These are phyloP conservation scores for Urocyon cinereoargenteus DNA, from an alignment of 2,797 vertebrate species.

Conservation along the genomic window DNA sequence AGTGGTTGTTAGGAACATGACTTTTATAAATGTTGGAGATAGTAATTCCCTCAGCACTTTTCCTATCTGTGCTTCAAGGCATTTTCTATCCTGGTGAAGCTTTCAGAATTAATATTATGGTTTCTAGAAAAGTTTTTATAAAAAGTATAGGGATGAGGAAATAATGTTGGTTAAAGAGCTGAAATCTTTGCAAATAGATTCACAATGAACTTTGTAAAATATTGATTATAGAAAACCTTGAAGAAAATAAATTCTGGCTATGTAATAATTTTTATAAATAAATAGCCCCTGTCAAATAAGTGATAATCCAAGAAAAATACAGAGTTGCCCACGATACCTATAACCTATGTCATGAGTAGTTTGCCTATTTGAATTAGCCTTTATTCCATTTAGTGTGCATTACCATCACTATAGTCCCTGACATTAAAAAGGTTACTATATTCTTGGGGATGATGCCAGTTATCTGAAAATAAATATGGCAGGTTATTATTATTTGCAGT, in stretches of 20 bases:
- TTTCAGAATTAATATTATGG: neutral
- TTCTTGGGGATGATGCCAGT: neutral
- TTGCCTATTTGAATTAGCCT: neutral
- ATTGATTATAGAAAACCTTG: neutral
- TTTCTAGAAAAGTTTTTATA: neutral
- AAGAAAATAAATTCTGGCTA: neutral
- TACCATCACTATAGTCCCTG: neutral
- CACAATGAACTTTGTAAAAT: neutral
- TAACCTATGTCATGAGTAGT: neutral
- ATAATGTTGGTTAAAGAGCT: neutral
- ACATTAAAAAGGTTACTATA: accelerated
- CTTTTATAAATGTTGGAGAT: neutral
- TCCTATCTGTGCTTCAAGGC: neutral
- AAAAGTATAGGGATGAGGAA: neutral
- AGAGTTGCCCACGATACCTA: neutral
- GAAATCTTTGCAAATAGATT: neutral
- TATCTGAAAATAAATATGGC: neutral
- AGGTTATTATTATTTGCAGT: neutral
- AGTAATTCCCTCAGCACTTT: neutral
- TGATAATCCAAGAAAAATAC: neutral
- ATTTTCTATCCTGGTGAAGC: neutral
- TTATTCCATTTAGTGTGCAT: too few species aligned
- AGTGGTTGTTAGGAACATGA: neutral
- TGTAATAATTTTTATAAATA: neutral
- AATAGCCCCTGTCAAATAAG: neutral